Base-by-base conservation (phyloP, 1,140 invertebrate genomes). In the Eriosoma lanigerum region DNA sequence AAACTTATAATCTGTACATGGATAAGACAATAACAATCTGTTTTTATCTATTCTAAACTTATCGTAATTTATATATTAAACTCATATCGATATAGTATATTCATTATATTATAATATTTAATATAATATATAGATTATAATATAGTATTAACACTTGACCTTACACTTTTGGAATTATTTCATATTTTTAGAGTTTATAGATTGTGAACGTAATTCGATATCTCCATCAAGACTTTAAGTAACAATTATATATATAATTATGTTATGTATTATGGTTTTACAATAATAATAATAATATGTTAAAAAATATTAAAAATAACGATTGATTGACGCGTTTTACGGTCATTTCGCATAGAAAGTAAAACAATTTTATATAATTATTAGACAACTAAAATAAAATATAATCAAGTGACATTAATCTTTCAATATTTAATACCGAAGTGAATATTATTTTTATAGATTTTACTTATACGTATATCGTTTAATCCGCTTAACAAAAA, bases 401-500 rank as follows among this genome's bases (percentile, higher is more conserved):
- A 26, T 26, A 60, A 60, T 15, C 24, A 60, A 26, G 1, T 29
- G 24, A 17, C 58, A 26, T 60, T 60, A 12, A 17, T 60, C 5
- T 60, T 60, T 29, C 5, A 0, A 6, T 60, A 29, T 17, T 60
- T 60, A 60, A 60, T 60, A 26, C 24, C 9, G 2, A 29, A 60
- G 58, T 60, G 8, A 4, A 38, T 38, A 3, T 38, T 38, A 38
- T 38, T 29, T 60, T 17, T 17, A 29, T 60, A 26, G 24, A 46
- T 68, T 5, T 24, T 48, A 50, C 6, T 44, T 24, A 26, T 24
- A 32, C 12, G 5, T 21, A 46, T 26, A 48, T 10, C 21, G 21
- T 26, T 68, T 48, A 68, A 68, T 68, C 44, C 66, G 44, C 66
- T 68, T 48, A 48, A 15, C 24, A 68, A 48, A 24, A 68, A 68